Base-by-base conservation (phyloP, 1,140 invertebrate species). In the Dreissena rostriformis region DNA sequence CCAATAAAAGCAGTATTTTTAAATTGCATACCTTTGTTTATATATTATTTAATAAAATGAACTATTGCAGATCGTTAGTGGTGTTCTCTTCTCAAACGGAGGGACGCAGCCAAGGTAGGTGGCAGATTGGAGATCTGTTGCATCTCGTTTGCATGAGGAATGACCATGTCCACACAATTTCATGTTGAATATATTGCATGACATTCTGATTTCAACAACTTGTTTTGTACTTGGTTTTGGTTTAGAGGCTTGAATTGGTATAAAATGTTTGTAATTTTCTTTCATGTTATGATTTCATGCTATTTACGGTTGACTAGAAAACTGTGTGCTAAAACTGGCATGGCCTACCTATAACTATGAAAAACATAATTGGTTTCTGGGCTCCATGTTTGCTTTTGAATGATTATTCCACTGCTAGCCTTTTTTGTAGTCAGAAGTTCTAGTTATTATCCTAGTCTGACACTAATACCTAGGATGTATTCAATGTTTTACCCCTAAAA, bases 171-270 rank as follows among this genome's bases (percentile, higher is more conserved):
- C 82, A 84, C 82, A 84, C 82, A 84, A 84, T 84, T 83, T 84
- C 82, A 84, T 84, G 82, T 84, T 84, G 67, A 78, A 76, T 84
- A 84, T 84, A 84, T 84, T 84, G 82, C 82, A 84, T 84, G 82
- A 84, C 61, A 84, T 84, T 84, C 82, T 84, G 82, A 84, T 75
- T 84, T 84, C 74, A 84, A 84, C 55, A 77, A 84, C 77, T 78
- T 84, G 73, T 84, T 84, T 84, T 84, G 77, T 84, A 84, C 82
- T 84, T 84, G 82, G 82, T 84, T 84, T 84, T 84, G 82, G 82
- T 84, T 84, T 84, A 84, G 82, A 84, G 76, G 82, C 82, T 84
- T 84, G 82, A 84, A 84, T 84, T 84, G 82, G 82, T 84, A 84
- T 84, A 84, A 84, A 84, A 84, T 84, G 82, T 84, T 84, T 84